Conservation (phyloP, 2,797 vertebrate genomes). For the Hippoglossus hippoglossus region DNA sequence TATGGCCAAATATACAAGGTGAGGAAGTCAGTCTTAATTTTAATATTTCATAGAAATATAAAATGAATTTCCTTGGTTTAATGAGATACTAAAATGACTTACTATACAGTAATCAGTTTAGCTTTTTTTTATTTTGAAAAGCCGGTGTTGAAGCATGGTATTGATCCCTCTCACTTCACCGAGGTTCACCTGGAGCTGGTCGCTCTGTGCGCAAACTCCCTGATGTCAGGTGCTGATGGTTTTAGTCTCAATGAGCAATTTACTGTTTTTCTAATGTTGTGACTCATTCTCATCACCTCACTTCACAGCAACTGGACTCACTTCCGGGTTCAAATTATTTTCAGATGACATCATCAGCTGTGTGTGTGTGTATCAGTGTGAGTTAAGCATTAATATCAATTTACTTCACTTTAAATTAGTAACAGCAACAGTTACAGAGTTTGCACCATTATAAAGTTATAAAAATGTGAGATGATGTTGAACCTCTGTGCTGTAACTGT, state of each 20-base stretch:
- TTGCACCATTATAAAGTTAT: neutral
- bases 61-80: neutral
- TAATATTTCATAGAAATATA: no score
- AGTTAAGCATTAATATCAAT: neutral
- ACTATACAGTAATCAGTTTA: neutral
- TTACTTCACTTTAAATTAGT: neutral
- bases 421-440: neutral
- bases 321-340: neutral
- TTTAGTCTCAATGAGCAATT: conserved; percentile 3
- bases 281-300: conserved; percentile 11
- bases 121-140: conserved; percentile 55
- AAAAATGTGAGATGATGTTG: neutral
- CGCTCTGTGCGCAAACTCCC: conserved; percentile 53
- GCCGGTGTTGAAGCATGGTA: neutral
- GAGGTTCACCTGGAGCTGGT: conserved; percentile 33
- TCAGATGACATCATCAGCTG: conserved; percentile 13
- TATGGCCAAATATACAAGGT: no score
- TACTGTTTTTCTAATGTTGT: neutral
- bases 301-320: neutral
- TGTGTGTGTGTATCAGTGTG: neutral
- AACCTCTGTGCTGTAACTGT: no score
- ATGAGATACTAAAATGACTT: no score
- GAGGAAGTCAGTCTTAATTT: no score
- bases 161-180: conserved; percentile 12
- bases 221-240: conserved; percentile 27